Evolutionary conservation across 2,797 vertebrate species (phyloP), one percentile per base, ranked within the genome.

Genomic region (Mareca strepera): DNA sequence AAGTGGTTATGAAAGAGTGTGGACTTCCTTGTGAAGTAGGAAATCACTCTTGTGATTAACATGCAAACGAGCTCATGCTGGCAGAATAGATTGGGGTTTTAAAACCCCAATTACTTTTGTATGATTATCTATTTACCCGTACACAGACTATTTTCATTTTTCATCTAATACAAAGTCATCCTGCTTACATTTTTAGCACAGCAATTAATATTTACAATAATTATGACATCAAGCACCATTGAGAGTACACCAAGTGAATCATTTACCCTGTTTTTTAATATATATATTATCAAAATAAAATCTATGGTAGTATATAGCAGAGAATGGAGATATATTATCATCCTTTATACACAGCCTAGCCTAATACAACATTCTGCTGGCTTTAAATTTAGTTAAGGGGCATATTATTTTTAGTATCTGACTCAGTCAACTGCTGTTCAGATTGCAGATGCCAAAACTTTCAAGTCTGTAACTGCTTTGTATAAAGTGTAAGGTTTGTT

Each of bases 71-170:
- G 99, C 99, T 99, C 99, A 99, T 88, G 99, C 99, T 99, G 99
- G 99, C 99, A 99, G 98, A 99, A 98, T 99, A 99, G 99, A 99
- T 99, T 99, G 99, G 99, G 99, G 99, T 99, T 99, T 99, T 99
- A 99, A 99, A 99, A 99, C 99, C 99, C 99, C 99, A 99, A 99
- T 99, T 99, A 99, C 99, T 99, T 99, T 99, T 99, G 99, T 99
- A 98, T 99, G 99, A 99, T 99, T 99, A 99, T 99, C 99, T 99
- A 99, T 99, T 99, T 99, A 99, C 99, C 99, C 99, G 99, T 99
- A 99, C 99, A 99, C 99, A 99, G 98, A 98, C 98, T 98, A 98
- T 99, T 99, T 98, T 99, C 98, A 99, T 99, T 99, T 98, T 98
- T 99, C 98, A 98, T 99, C 98, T 98, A 98, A 98, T 97, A 98